These are phyloP conservation scores for Charanyca ferruginea DNA, from an alignment of 2,888 invertebrate genomes.

Conservation along the genomic window DNA sequence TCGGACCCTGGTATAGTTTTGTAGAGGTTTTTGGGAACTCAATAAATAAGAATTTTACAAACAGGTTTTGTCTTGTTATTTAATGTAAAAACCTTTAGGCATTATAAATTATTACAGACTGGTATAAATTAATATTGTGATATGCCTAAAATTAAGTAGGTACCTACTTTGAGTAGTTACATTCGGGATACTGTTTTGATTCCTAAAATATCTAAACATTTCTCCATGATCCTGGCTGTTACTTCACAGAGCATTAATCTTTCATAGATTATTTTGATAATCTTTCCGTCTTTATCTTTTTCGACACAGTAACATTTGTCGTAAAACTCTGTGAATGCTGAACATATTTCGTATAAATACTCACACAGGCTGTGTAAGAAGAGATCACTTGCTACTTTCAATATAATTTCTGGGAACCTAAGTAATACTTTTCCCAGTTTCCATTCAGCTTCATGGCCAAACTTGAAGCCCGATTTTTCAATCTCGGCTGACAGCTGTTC, in stretches of 20 bases:
- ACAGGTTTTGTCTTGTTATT: conserved; percentile 70
- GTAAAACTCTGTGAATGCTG: conserved; percentile 98
- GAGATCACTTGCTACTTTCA: conserved; percentile 95
- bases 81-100: conserved; percentile 55
- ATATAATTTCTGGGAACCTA: conserved; percentile 96
- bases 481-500: conserved; percentile 92
- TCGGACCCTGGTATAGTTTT: conserved; percentile 88
- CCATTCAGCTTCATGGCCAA: conserved; percentile 98
- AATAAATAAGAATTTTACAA: conserved; percentile 85
- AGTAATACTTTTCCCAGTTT: conserved; percentile 97
- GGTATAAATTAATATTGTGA: conserved; percentile 62
- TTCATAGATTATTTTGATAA: conserved; percentile 95
- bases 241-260: conserved; percentile 98
- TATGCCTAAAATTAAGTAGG: conserved; percentile 53
- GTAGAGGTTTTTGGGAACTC: conserved; percentile 89
- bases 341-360: conserved; percentile 98
- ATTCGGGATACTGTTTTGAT: conserved; percentile 97
- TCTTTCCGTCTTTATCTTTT: conserved; percentile 95
- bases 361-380: conserved; percentile 97
- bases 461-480: conserved; percentile 91
- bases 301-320: conserved; percentile 99
- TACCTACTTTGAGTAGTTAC: conserved; percentile 87
- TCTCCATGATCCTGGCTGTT: conserved; percentile 96
- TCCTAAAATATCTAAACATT: conserved; percentile 97
- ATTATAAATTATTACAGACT: conserved; percentile 48